Evolutionary conservation across 1,140 invertebrate genomes (phyloP).

Genomic region (Bombus consobrinus): DNA sequence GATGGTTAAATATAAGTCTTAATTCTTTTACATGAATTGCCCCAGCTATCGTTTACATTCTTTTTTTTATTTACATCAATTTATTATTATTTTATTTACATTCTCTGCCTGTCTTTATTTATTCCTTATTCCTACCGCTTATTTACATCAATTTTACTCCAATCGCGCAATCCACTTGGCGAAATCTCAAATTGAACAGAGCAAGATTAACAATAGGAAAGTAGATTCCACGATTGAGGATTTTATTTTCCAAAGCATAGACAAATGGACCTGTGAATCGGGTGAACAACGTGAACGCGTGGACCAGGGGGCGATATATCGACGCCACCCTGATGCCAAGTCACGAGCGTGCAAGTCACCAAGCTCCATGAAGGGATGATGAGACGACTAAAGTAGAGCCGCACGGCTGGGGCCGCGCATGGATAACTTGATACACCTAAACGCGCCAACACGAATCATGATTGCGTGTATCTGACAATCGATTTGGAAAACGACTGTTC

Average conservation of each 20-base stretch:
- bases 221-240: background rate
- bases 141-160: no score
- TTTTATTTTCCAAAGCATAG: conserved; percentile 24
- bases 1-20: no score
- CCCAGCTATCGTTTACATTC: no score
- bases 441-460: conserved; percentile 42
- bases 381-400: conserved; percentile 64
- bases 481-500: conserved; percentile 49
- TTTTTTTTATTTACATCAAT: no score
- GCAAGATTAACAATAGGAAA: no score
- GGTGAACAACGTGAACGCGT: conserved; percentile 36
- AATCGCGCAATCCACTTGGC: background rate
- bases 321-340: conserved; percentile 47
- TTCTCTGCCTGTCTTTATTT: no score
- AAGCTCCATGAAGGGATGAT: conserved; percentile 62
- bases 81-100: no score
- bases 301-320: conserved; percentile 38
- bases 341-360: conserved; percentile 67
- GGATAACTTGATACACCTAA: conserved; percentile 70
- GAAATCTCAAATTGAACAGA: background rate
- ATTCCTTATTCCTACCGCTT: no score
- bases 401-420: conserved; percentile 10
- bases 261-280: conserved; percentile 48
- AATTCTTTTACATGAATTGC: no score
- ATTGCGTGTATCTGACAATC: conserved; percentile 50